Base-by-base conservation (phyloP, 2,113 vertebrate species). In the Eleginops maclovinus region DNA sequence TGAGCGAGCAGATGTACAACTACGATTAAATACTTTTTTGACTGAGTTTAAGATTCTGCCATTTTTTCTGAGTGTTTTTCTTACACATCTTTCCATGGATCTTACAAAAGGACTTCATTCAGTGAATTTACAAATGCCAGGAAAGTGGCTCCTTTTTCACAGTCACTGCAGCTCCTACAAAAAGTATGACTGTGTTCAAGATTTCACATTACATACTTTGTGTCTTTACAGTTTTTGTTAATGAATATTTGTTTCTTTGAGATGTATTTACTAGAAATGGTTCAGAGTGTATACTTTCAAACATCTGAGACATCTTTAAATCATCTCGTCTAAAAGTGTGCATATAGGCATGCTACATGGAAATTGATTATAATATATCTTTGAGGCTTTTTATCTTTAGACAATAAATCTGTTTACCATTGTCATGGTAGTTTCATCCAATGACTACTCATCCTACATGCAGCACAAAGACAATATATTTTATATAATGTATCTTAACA, bases 401-500 rank as follows among this genome's bases (percentile, higher is more conserved):
- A 19, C 64, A 41, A 51, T 65, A 17, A 3, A 15, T 73, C 24
- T 56, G 21, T 13, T 24, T 41, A 46, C 15, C 17, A 63, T n/a
- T 53, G 8, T 36, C 44, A 26, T 28, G 1, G 50, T 43, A 47
- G 28, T 50, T n/a, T 72, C 24, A 50, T 72, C 47, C 19, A 78
- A 55, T 84, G 24, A 56, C 17, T 72, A 46, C 41, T 81, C 17
- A 51, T 59, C 7, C 12, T 50, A 72, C 51, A 75, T 55, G 26
- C 46, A 66, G 53, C n/a, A 49, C 61, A 59, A 28, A 51, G 55
- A 15, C 3, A 0, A 56, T 61, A 62, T 62, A 13, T 72, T 56
- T 59, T 8, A 50, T 47, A 63, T 62, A 16, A 28, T 36, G 72
- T 16, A 80, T 80, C 67, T 67, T 50, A 67, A 72, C 22, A 31